Evolutionary conservation across 2,888 invertebrate species (phyloP), one percentile per base, ranked within the genome.

Genomic region (Amiota communis): DNA sequence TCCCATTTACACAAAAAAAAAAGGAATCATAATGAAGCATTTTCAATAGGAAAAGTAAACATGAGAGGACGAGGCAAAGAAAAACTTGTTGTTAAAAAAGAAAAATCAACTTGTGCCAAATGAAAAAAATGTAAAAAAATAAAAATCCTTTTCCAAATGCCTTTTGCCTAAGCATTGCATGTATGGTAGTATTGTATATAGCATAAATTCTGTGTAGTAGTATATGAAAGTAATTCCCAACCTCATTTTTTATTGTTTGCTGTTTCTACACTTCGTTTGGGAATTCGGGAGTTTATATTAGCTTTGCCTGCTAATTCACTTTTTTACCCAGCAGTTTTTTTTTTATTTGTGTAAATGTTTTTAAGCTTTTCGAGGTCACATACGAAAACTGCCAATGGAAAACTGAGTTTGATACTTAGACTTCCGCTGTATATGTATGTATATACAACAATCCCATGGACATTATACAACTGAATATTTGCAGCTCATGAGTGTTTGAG

Each of bases 81-180:
- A 13, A 53, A 53, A 53, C 12, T 53, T 36, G 36, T 36, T 36
- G 36, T 36, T 36, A 36, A 53, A 75, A 56, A 48, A 64, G 67
- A 75, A 73, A 75, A 76, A 75, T 73, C 61, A 72, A 76, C 36
- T 36, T 36, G 36, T 6, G 2, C 36, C 4, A 2, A 36, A 36
- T 36, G 36, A 36, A 65, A 48, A 65, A 48, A 48, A 23, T 23
- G 17, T 23, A 47, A 74, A 53, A 74, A 73, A 74, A 74, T 71
- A 69, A 71, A 70, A 71, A 71, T 70, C 36, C 70, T 64, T 75
- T 65, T 23, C 36, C 36, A 63, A 61, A 63, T 69, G 46, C 23
- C 53, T 51, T 13, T 36, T 51, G 23, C n/a, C 49, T 15, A 9
- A 36, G 6, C 36, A 36, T 36, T 6, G 1, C 23, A 23, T 23